These are phyloP conservation scores for Egretta garzetta DNA, from an alignment of 2,113 vertebrate species.

Conservation along the genomic window DNA sequence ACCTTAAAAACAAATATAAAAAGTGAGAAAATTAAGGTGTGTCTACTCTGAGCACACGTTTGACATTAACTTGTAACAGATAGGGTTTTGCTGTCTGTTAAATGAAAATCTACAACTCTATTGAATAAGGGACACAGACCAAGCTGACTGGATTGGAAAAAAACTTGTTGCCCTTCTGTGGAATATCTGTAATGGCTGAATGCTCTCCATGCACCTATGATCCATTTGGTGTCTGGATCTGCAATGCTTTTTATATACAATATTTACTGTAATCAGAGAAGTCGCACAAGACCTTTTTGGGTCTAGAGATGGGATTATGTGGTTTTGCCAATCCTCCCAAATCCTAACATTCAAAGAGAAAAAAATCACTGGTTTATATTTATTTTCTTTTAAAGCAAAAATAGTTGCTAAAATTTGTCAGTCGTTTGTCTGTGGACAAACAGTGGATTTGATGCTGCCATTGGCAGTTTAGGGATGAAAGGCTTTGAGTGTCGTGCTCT, in stretches of 20 bases:
- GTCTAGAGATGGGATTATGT: not conserved
- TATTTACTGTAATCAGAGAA: not conserved
- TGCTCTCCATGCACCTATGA: not conserved
- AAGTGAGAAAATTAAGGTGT: not conserved
- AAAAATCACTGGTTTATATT: not conserved
- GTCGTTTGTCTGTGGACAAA: not conserved
- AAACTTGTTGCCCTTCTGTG: not conserved
- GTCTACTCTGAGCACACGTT: not conserved
- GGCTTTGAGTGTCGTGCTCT: not conserved
- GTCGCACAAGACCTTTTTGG: not conserved
- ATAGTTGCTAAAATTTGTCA: not conserved
- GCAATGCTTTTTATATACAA: not conserved
- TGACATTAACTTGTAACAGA: not conserved
- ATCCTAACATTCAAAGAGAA: not conserved
- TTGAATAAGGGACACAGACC: not conserved
- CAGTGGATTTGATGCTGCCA: not conserved
- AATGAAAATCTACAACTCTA: not conserved
- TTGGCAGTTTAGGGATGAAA: not conserved
- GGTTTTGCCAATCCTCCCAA: not conserved
- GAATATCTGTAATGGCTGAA: not conserved
- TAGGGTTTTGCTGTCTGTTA: not conserved
- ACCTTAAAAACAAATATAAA: not conserved
- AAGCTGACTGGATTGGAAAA: not conserved
- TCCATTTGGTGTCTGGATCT: not conserved
- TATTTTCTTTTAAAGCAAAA: not conserved